Percentiles rank a stretch among this genome's conserved stretches.
Evolutionary conservation across 1,140 invertebrate species (phyloP).

Genomic region (Lepeophtheirus salmonis): DNA sequence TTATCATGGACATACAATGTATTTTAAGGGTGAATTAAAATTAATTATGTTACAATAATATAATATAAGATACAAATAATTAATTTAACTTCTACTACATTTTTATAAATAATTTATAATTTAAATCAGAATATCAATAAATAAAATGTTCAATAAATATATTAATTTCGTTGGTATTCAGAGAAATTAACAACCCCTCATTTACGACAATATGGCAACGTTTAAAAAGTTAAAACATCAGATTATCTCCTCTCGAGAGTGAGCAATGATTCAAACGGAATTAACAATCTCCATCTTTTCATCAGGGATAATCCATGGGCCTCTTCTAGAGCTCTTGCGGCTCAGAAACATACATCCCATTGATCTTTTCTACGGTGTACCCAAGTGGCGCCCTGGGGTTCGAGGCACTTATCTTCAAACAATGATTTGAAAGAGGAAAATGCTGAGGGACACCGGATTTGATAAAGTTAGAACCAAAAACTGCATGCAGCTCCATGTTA

Average conservation of each 20-base stretch:
- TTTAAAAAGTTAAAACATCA: slow-evolving; percentile 32
- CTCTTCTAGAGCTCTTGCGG: slow-evolving; percentile 46
- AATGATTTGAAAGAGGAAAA: slow-evolving; percentile 2
- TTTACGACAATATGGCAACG: slow-evolving; percentile 44
- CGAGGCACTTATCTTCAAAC: neutral
- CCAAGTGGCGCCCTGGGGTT: slow-evolving; percentile 56
- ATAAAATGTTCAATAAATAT: too few relatives aligned
- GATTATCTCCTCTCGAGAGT: slow-evolving; percentile 4
- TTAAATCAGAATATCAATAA: too few relatives aligned
- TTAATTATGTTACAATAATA: too few relatives aligned
- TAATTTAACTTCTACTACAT: too few relatives aligned
- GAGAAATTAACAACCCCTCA: slow-evolving; percentile 40
- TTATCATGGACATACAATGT: too few relatives aligned
- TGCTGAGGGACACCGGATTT: neutral
- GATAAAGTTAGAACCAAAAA: neutral
- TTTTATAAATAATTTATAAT: too few relatives aligned
- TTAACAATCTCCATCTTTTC: slow-evolving; percentile 26
- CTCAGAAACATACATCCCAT: slow-evolving; percentile 73
- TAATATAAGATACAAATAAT: too few relatives aligned
- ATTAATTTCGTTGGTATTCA: slow-evolving; percentile 44
- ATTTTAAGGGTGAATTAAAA: too few relatives aligned
- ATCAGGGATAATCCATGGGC: neutral
- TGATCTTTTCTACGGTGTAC: slow-evolving; percentile 55
- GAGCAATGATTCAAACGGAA: slow-evolving; percentile 27
- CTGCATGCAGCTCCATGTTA: neutral